Evolutionary conservation across 2,113 vertebrate genomes (phyloP), one percentile per base, ranked within the genome.

Genomic region (Lipophrys pholis): DNA sequence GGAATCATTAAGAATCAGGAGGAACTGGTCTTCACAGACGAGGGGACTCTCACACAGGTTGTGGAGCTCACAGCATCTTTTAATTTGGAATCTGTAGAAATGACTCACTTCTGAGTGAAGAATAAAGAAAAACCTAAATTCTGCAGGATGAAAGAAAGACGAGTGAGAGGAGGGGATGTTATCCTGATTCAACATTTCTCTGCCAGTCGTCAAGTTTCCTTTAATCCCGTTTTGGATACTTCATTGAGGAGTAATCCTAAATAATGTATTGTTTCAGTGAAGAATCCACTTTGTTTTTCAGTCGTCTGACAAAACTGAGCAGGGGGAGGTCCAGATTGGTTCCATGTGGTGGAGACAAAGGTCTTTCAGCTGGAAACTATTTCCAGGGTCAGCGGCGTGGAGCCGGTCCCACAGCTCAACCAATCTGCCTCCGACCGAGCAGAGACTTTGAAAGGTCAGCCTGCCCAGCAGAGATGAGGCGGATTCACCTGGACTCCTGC

Each of bases 351-450:
- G 8, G 61, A 50, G 64, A 81, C 21, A 72, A 66, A 75, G 35
- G 41, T 50, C 36, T 69, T 56, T 38, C 66, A 78, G 66, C 70
- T 85, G 79, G 71, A 79, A 78, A 55, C 35, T 54, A 72, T 82
- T 82, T 65, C 58, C 67, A 73, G 35, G 79, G 83, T 82, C 66
- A 68, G 15, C 35, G 8, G 15, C 65, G 41, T 21, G 73, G 41
- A 1, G 63, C 69, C 56, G 49, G 6, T 42, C 11, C 35, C 58
- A 58, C 53, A 2, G 14, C 6, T 63, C 38, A 39, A 39, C 61
- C 64, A 68, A 62, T 76, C 57, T 63, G n/a, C 57, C 52, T 57
- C 76, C 63, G 11, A 30, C 41, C 46, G 36, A 55, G 49, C 5
- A 0, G 58, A 10, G 36, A 15, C 36, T 36, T 5, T 8, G 51